Percentiles rank a stretch among this genome's conserved stretches.
Evolutionary conservation across 2,888 invertebrate genomes (phyloP).

Genomic region (Incurvaria masculella): DNA sequence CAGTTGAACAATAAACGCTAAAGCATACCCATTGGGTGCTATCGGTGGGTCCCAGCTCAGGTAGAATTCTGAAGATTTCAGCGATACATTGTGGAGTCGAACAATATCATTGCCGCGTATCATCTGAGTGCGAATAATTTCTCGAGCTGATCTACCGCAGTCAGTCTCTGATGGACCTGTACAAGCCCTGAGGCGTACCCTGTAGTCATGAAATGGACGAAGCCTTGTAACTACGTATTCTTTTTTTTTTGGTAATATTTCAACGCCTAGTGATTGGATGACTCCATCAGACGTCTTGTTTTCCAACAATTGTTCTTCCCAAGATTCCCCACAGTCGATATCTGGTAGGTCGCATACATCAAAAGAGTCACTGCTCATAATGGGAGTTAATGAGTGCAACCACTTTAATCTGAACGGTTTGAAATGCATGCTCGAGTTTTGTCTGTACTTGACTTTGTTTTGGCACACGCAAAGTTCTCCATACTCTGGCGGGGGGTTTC

Average conservation of each 20-base stretch:
- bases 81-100: not conserved
- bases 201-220: conserved; percentile 42
- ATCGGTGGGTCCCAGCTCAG: conserved; percentile 35
- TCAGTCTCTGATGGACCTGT: conserved; percentile 13
- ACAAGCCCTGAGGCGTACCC: conserved; percentile 37
- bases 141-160: conserved; percentile 36
- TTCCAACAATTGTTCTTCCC: conserved; percentile 20
- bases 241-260: conserved; percentile 24
- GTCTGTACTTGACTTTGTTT: not conserved
- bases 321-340: conserved; percentile 25
- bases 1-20: conserved; percentile 37
- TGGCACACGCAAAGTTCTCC: not conserved
- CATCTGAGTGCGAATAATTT: conserved; percentile 31
- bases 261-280: conserved; percentile 27
- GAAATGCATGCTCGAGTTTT: not conserved
- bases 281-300: conserved; percentile 28
- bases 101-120: conserved; percentile 29
- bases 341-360: conserved; percentile 8
- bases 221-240: conserved; percentile 29
- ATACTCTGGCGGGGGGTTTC: not conserved
- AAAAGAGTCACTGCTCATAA: not conserved
- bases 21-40: conserved; percentile 35
- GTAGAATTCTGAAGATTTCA: conserved; percentile 22
- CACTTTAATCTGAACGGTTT: not conserved
- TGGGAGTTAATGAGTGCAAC: not conserved